Base-by-base conservation (phyloP, 2,797 vertebrate species). In the Microcaecilia unicolor region DNA sequence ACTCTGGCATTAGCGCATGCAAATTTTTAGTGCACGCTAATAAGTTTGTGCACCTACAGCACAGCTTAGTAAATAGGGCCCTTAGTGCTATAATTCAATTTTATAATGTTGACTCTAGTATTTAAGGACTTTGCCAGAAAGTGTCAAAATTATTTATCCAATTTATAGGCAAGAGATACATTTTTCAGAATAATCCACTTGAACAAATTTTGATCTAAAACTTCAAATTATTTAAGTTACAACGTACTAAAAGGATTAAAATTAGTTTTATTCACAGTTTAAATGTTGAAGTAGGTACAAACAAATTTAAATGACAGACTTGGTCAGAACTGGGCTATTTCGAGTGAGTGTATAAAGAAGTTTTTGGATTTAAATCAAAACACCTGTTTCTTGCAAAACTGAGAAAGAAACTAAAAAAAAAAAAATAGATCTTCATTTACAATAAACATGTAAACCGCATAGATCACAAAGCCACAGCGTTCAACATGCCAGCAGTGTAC, bases 361-460 rank as follows among this genome's bases (percentile, higher is more conserved):
- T 49, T 53, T 52, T 49, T 58, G 70, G 55, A n/a, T n/a, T n/a
- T n/a, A n/a, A n/a, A n/a, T n/a, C 55, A 69, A 72, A n/a, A 67
- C 66, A 67, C 43, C 58, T n/a, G 59, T 67, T 44, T 51, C 40
- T 17, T 64, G 54, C 51, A 81, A 78, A 80, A 77, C 66, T 57
- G 61, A 63, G 14, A 61, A 61, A 61, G 65, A 72, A n/a, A n/a
- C n/a, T 43, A 64, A 63, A 78, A 68, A 57, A 58, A 51, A 13
- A 50, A 70, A 67, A 59, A 61, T 61, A 9, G 8, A 41, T 57
- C 60, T 62, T 65, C 74, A 78, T 82, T 72, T 82, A 82, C 68
- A 83, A 55, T 40, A 67, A 57, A 59, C 64, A 70, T 70, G 68
- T 75, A 76, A 80, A 81, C 59, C 52, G 59, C 49, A 72, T 48